Conservation (phyloP, 2,113 vertebrate genomes). For the Cheilinus undulatus region DNA sequence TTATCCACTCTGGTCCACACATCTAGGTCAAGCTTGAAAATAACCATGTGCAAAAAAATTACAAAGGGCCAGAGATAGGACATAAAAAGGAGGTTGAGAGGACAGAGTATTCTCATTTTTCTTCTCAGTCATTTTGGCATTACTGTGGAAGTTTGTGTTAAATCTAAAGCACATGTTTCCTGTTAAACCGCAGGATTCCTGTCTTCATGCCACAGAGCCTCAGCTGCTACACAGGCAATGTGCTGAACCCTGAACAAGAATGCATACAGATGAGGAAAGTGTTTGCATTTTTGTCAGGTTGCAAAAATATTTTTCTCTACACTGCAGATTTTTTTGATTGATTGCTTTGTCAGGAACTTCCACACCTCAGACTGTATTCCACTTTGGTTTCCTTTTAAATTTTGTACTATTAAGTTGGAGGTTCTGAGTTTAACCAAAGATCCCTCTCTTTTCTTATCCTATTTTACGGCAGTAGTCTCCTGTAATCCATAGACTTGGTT, state of each 20-base stretch:
- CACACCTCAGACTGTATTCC: too few species aligned
- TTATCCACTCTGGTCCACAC: slow-evolving; percentile 35
- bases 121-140: neutral
- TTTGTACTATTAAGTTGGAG: too few species aligned
- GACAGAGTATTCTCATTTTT: slow-evolving; percentile 2
- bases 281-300: neutral
- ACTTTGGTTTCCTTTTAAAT: too few species aligned
- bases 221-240: slow-evolving; percentile 5
- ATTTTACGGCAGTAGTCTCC: too few species aligned
- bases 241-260: neutral
- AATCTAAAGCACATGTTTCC: slow-evolving; percentile 1
- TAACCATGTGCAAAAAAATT: slow-evolving; percentile 50
- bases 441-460: too few species aligned
- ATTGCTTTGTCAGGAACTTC: neutral
- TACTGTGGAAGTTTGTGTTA: neutral
- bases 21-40: slow-evolving; percentile 74
- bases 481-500: too few species aligned
- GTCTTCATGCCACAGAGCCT: neutral
- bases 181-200: slow-evolving; percentile 1
- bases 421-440: too few species aligned
- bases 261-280: neutral
- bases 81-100: slow-evolving; percentile 27
- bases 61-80: slow-evolving; percentile 42
- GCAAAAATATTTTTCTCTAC: neutral
- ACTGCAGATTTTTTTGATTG: neutral